Evolutionary conservation across 2,888 invertebrate genomes (phyloP), one percentile per base, ranked within the genome.

Genomic region (Cheilosia variabilis): DNA sequence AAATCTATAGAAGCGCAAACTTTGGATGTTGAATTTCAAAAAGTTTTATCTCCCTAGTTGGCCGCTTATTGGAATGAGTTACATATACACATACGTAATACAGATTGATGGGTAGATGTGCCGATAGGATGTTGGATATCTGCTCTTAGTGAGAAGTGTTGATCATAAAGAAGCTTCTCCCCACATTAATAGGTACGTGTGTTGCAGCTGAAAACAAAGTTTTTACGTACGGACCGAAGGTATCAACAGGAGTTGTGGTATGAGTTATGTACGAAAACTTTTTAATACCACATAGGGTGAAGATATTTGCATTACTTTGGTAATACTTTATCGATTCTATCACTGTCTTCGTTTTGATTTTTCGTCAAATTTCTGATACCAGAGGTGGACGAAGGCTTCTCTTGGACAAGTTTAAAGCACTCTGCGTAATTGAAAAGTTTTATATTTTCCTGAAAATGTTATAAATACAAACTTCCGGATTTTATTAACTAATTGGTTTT

Each of bases 161-260:
- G 71, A 81, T 81, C 47, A 68, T 66, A 72, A 62, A 66, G 50
- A 77, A 66, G 71, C 72, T 65, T 77, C 58, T 66, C 13, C 13
- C 58, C 17, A 58, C 72, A 72, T 82, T 72, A 71, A 77, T 77
- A 58, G 43, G 10, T 15, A 13, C 10, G 24, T 22, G 13, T 52
- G 19, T 37, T 60, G 19, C 27, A 47, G 17, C 47, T 31, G 60
- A 27, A 53, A 73, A 63, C 45, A 43, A 43, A 45, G 7, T n/a
- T 45, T 17, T 7, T 4, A 4, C 17, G 2, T 47, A 19, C 4
- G 47, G 9, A 17, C 47, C 37, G 13, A 13, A 37, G 37, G 37
- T 37, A 34, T 9, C 10, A 34, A 10, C 34, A 10, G 34, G 10
- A 37, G 37, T 4, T 13, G 37, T 37, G 13, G 13, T 0, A 13